Conservation (phyloP, 2,888 invertebrate genomes). For the Drosophila robusta region DNA sequence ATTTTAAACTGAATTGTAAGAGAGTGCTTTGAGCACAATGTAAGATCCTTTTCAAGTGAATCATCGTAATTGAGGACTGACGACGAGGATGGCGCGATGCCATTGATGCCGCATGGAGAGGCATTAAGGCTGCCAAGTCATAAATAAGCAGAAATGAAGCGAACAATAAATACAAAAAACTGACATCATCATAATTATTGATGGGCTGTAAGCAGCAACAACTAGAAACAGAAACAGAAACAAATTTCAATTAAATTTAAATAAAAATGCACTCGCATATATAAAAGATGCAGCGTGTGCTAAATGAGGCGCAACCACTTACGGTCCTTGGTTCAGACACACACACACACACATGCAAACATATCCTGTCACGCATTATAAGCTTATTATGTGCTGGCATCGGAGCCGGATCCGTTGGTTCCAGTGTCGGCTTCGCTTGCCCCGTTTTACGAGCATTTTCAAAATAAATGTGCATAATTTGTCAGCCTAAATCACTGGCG, state of each 20-base stretch:
- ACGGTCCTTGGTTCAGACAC: slow-evolving; percentile 26
- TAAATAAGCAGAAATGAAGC: slow-evolving; percentile 35
- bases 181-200: slow-evolving; percentile 37
- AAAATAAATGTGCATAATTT: slow-evolving; percentile 73
- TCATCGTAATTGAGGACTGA: slow-evolving; percentile 27
- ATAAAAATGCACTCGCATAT: slow-evolving; percentile 72
- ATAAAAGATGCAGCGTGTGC: slow-evolving; percentile 50
- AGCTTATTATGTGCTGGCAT: slow-evolving; percentile 66
- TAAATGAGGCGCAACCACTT: slow-evolving; percentile 65
- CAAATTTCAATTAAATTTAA: slow-evolving; percentile 72
- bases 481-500: slow-evolving; percentile 60
- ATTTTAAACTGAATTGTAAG: too few relatives aligned
- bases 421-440: slow-evolving; percentile 20
- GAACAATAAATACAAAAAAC: slow-evolving; percentile 7
- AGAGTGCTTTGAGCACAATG: too few relatives aligned
- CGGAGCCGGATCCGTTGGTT: slow-evolving; percentile 15
- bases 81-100: too few relatives aligned
- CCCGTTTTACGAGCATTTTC: slow-evolving; percentile 44
- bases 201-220: slow-evolving; percentile 8
- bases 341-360: slow-evolving; percentile 16
- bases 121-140: slow-evolving; percentile 28
- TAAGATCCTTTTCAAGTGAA: slow-evolving; percentile 14
- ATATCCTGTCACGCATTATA: slow-evolving; percentile 63
- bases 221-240: slow-evolving; percentile 4
- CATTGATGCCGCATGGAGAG: slow-evolving; percentile 37